Percentiles rank a stretch among this genome's conserved stretches.
Conservation (phyloP, 2,797 vertebrate species). For the Falco naumanni region DNA sequence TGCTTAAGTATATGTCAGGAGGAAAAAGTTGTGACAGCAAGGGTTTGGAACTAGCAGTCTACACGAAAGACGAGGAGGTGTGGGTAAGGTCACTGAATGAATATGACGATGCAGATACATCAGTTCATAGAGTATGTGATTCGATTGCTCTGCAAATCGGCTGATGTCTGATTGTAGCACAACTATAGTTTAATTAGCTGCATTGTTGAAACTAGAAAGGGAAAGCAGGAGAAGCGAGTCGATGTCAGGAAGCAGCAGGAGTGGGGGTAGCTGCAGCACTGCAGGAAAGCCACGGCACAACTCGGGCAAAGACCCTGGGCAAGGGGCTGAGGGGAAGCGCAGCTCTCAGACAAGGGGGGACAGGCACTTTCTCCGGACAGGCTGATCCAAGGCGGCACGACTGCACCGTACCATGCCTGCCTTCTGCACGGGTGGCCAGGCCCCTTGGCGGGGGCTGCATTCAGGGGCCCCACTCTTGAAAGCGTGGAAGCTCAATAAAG, state of each 20-base stretch:
- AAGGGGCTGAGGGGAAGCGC: neutral
- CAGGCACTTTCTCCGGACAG: accelerated
- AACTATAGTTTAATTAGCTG: neutral
- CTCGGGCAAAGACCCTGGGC: neutral
- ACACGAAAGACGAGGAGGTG: neutral
- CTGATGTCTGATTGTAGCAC: neutral
- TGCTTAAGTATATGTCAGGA: neutral
- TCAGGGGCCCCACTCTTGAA: neutral
- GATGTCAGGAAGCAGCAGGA: neutral
- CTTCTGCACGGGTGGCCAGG: too few species aligned
- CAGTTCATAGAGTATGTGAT: neutral
- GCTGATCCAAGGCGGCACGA: neutral
- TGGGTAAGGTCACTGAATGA: neutral
- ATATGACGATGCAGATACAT: too few species aligned
- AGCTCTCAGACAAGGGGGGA: neutral
- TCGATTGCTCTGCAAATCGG: neutral
- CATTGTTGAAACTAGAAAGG: neutral
- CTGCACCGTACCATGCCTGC: accelerated
- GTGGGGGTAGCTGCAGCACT: neutral
- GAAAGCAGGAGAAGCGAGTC: neutral
- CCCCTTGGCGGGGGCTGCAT: accelerated
- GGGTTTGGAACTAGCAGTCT: neutral
- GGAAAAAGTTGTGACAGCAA: neutral
- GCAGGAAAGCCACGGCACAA: neutral
- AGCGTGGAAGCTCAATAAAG: accelerated